Evolutionary conservation across 1,140 invertebrate species (phyloP).

Genomic region (Euglossa dilemma): DNA sequence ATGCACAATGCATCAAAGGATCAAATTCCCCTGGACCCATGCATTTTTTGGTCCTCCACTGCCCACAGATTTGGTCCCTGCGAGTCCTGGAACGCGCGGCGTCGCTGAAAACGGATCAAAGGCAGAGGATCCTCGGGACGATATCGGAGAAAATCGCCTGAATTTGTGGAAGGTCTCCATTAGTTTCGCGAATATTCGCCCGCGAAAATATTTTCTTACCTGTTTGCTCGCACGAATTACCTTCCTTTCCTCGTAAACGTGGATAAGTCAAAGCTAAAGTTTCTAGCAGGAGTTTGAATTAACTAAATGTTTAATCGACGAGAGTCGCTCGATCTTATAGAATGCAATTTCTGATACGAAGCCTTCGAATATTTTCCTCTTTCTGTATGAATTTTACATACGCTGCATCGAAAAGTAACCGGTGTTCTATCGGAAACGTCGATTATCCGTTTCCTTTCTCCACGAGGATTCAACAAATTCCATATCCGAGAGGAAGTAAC

Average conservation of each 20-base stretch:
- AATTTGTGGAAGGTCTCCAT: neutral
- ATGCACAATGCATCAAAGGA: slow-evolving; percentile 43
- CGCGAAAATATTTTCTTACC: neutral
- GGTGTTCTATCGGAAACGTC: too few species aligned
- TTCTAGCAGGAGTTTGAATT: too few species aligned
- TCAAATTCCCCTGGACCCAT: slow-evolving; percentile 17
- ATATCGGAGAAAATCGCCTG: slow-evolving; percentile 33
- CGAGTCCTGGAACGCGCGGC: neutral
- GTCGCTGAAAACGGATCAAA: neutral
- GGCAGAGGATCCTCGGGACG: neutral
- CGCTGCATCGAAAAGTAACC: too few species aligned
- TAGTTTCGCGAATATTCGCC: neutral
- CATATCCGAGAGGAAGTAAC: too few species aligned
- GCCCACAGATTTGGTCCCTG: neutral
- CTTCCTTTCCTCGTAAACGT: neutral
- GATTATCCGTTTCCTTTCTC: too few species aligned
- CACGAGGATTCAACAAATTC: too few species aligned
- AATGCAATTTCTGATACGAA: too few species aligned
- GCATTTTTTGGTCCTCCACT: slow-evolving; percentile 33
- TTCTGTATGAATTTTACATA: too few species aligned
- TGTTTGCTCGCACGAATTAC: neutral
- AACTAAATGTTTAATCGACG: too few species aligned
- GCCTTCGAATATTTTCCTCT: too few species aligned
- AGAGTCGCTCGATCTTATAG: too few species aligned
- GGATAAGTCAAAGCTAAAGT: too few species aligned